Evolutionary conservation across 2,888 invertebrate genomes (phyloP).

Genomic region (Archips xylosteana): DNA sequence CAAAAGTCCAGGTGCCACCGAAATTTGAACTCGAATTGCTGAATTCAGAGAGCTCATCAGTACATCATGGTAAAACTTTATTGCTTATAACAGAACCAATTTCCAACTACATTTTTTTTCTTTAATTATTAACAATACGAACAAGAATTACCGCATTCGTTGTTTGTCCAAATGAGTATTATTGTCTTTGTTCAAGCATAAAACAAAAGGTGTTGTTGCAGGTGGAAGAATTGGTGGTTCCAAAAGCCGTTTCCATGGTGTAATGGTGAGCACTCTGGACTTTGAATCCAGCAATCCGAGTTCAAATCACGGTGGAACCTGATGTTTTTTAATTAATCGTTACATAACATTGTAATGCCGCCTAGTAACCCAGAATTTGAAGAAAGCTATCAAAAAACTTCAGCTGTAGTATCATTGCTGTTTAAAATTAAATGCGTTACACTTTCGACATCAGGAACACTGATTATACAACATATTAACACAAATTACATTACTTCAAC

Average conservation of each 20-base stretch:
- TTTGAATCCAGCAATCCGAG: constrained; percentile 89
- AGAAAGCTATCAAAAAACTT: too few species aligned
- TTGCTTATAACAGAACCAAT: background rate
- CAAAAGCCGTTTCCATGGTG: constrained; percentile 29
- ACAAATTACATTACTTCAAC: too few species aligned
- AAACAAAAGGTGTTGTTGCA: background rate
- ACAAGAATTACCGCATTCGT: background rate
- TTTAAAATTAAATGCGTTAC: too few species aligned
- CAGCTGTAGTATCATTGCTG: too few species aligned
- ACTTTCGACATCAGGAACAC: too few species aligned
- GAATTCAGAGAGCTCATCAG: constrained; percentile 88
- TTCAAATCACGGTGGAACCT: constrained; percentile 88
- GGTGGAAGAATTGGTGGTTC: background rate
- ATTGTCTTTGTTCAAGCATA: background rate
- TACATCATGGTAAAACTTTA: constrained; percentile 79
- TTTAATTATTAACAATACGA: background rate
- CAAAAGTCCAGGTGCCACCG: constrained; percentile 79
- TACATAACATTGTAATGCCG: too few species aligned
- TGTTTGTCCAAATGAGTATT: background rate
- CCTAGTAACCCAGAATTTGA: too few species aligned
- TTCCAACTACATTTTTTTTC: background rate
- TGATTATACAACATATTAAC: too few species aligned
- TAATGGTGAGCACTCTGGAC: constrained; percentile 81
- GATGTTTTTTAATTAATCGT: too few species aligned
- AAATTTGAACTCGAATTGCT: constrained; percentile 93